Evolutionary conservation across 1,140 invertebrate genomes (phyloP), one percentile per base, ranked within the genome.

Genomic region (Halictus rubicundus): DNA sequence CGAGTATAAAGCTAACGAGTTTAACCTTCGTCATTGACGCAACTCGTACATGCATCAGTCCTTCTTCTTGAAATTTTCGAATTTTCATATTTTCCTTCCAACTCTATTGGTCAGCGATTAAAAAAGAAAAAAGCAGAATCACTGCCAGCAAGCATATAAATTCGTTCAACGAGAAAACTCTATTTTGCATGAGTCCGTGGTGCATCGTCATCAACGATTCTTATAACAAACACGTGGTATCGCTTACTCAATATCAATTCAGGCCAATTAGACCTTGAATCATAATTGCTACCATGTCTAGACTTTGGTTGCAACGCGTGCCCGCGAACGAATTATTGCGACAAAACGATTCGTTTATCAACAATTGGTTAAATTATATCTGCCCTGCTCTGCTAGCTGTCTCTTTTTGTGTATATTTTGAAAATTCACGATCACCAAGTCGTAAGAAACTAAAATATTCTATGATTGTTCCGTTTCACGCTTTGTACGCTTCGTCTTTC

Each of bases 241-340:
- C 57, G 68, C 87, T 88, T 88, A 88, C 84, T 84, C 84, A 78
- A 85, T 88, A 78, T 54, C 88, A 93, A 93, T 93, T 93, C 88
- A 92, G 91, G 90, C 87, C 92, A 93, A 93, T 93, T 93, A 93
- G 89, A 46, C 83, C 82, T 61, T 73, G 78, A 83, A 87, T 92
- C 86, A 86, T 93, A 92, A 93, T 92, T 91, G 89, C 88, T 79
- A 78, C 71, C 68, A 77, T 85, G 80, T 86, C 65, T 73, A 72
- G 85, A 86, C 71, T 84, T 78, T 71, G 74, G 78, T 63, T 80
- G 72, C 73, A 79, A 81, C 82, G 83, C 16, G 42, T 68, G 69
- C 46, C 46, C 37, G 39, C 46, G n/a, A 72, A 64, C 42, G 49
- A 61, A 78, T 85, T 78, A 60, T 49, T 68, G 10, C 63, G 0